Percentiles rank a stretch among this genome's conserved stretches.
Conservation (phyloP, 2,888 invertebrate species). For the Melikaiella ostensackeni region DNA sequence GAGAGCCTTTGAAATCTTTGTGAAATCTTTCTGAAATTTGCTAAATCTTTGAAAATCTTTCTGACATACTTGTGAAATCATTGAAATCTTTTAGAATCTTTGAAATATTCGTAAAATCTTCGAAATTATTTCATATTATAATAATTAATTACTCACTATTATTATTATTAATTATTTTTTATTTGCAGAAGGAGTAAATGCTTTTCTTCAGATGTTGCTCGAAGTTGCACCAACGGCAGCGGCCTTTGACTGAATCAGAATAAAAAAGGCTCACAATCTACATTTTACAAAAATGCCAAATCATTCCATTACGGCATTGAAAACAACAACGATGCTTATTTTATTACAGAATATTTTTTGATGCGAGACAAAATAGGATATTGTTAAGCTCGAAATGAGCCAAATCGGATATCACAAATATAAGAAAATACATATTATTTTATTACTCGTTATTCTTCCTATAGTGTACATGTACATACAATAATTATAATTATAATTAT, state of each 20-base stretch:
- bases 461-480: constrained; percentile 58
- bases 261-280: background rate
- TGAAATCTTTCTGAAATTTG: no score
- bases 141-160: no score
- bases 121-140: no score
- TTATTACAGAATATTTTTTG: constrained; percentile 54
- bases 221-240: constrained; percentile 94
- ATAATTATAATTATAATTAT: no score
- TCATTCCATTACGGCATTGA: constrained; percentile 72
- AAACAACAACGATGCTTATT: constrained; percentile 60
- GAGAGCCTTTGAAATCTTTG: no score
- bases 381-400: constrained; percentile 46
- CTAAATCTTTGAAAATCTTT: no score
- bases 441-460: constrained; percentile 69
- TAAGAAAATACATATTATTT: constrained; percentile 69
- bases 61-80: no score
- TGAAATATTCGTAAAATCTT: no score
- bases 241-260: constrained; percentile 77
- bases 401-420: constrained; percentile 58
- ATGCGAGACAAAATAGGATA: constrained; percentile 54
- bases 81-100: no score
- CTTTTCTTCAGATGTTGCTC: constrained; percentile 92
- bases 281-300: constrained; percentile 62
- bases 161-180: constrained; percentile 40
- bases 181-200: constrained; percentile 89